Evolutionary conservation across 2,113 vertebrate genomes (phyloP).

Genomic region (Xenopus tropicalis): UCB_Xtro_10.0 CM004449.2:81662001-81662500

Average conservation of each 20-base stretch:
- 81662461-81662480: no score
- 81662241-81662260: background rate
- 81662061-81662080: background rate
- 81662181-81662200: background rate
- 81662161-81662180: background rate
- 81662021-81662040: background rate
- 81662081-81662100: no score
- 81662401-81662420: background rate
- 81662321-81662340: background rate
- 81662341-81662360: constrained; percentile 5
- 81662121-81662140: background rate
- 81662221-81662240: background rate
- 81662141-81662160: background rate
- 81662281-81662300: background rate
- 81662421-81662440: no score
- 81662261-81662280: background rate
- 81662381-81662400: background rate
- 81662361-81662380: no score
- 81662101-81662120: background rate
- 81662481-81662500: background rate
- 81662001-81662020: constrained; percentile 16
- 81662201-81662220: background rate
- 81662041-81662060: no score
- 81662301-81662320: background rate
- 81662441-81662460: no score